Conservation (phyloP, 2,888 invertebrate species). For the Stegana nigrithorax region DNA sequence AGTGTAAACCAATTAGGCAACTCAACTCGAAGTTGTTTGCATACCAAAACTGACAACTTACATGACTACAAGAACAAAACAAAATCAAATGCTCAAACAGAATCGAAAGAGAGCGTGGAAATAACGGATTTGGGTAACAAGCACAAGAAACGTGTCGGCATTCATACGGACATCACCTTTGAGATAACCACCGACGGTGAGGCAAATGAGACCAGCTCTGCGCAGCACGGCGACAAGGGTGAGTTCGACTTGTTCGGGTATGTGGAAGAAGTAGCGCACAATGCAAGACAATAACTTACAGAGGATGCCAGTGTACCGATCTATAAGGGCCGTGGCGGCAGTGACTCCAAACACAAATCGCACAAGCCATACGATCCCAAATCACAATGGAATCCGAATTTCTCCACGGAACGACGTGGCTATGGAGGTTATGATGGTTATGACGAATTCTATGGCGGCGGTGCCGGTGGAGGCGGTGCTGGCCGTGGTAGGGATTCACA, state of each 20-base stretch:
- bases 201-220: slow-evolving; percentile 61
- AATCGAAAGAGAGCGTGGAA: slow-evolving; percentile 68
- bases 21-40: neutral
- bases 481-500: no score
- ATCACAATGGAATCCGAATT: slow-evolving; percentile 63
- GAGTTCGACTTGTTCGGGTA: slow-evolving; percentile 22
- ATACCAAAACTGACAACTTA: neutral
- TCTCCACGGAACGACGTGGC: slow-evolving; percentile 54
- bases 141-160: slow-evolving; percentile 67
- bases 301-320: slow-evolving; percentile 68
- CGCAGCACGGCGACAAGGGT: slow-evolving; percentile 63
- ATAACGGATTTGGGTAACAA: slow-evolving; percentile 65
- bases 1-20: slow-evolving; percentile 20
- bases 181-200: slow-evolving; percentile 65
- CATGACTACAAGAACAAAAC: neutral
- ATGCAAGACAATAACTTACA: slow-evolving; percentile 22
- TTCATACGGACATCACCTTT: slow-evolving; percentile 69
- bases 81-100: slow-evolving; percentile 50
- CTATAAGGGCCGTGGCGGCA: slow-evolving; percentile 61
- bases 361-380: slow-evolving; percentile 62
- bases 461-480: slow-evolving; percentile 23
- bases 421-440: slow-evolving; percentile 29
- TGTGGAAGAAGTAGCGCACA: no score
- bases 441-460: slow-evolving; percentile 24
- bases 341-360: slow-evolving; percentile 50